Conservation (phyloP, 2,888 invertebrate species). For the Andrena praecox region DNA sequence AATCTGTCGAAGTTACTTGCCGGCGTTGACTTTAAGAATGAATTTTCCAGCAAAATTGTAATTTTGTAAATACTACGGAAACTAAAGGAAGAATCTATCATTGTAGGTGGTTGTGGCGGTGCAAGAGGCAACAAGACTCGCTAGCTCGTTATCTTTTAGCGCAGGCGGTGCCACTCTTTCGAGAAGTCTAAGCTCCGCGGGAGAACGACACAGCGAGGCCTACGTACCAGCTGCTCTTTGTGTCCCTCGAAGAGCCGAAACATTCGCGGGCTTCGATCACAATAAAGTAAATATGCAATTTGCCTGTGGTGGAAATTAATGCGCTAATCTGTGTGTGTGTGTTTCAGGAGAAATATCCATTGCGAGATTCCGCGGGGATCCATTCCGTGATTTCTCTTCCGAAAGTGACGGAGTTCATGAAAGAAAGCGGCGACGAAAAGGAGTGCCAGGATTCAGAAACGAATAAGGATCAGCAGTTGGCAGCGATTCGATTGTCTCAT, state of each 20-base stretch:
- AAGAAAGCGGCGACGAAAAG: slow-evolving; percentile 69
- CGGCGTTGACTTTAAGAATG: too few species aligned
- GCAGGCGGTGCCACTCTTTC: slow-evolving; percentile 90
- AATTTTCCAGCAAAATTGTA: background rate
- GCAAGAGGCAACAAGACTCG: slow-evolving; percentile 91
- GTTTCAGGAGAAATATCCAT: slow-evolving; percentile 78
- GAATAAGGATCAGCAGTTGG: slow-evolving; percentile 88
- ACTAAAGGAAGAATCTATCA: background rate
- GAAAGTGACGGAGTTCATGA: slow-evolving; percentile 71
- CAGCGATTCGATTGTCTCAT: slow-evolving; percentile 93
- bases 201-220: slow-evolving; percentile 94
- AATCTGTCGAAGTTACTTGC: background rate
- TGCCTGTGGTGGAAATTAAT: background rate
- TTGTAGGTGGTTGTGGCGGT: slow-evolving; percentile 79
- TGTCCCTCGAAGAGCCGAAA: slow-evolving; percentile 95
- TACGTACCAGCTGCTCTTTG: slow-evolving; percentile 93
- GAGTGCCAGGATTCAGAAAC: slow-evolving; percentile 73
- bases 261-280: slow-evolving; percentile 97
- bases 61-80: background rate
- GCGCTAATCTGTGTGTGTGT: background rate
- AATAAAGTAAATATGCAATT: slow-evolving; percentile 77
- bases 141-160: slow-evolving; percentile 90
- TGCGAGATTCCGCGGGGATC: slow-evolving; percentile 78
- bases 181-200: slow-evolving; percentile 96
- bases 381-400: slow-evolving; percentile 73